Percentiles rank a stretch among this genome's conserved stretches.
Conservation (phyloP, 30 jellyfish, hydroid and myxozoan genomes). For the Hydra vulgaris region DNA sequence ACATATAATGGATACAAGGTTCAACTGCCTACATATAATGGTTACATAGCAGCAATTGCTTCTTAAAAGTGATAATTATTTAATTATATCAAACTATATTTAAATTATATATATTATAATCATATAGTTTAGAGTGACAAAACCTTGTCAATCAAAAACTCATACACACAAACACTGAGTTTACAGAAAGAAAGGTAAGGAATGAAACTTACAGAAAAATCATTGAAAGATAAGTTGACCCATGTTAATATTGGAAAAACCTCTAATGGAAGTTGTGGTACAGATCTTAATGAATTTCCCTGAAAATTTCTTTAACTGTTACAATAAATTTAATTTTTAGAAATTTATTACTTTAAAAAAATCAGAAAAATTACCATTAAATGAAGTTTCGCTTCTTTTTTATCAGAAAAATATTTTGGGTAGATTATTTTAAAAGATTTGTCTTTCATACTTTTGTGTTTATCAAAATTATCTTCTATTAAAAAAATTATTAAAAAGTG, state of each 20-base stretch:
- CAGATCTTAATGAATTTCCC: neutral
- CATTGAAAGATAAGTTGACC: neutral
- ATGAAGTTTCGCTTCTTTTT: neutral
- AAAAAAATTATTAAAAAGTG: neutral
- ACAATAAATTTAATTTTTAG: neutral
- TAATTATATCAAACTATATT: too few species aligned
- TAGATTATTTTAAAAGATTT: neutral
- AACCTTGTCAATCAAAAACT: too few species aligned
- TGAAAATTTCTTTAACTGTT: too few species aligned
- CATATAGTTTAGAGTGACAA: too few species aligned
- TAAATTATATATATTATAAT: too few species aligned
- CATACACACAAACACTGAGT: too few species aligned
- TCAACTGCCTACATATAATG: too few species aligned
- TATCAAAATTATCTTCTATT: neutral
- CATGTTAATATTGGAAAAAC: neutral
- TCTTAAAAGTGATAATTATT: too few species aligned
- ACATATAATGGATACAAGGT: too few species aligned
- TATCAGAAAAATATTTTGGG: neutral
- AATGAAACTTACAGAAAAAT: neutral
- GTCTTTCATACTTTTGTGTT: neutral
- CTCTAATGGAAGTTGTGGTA: neutral
- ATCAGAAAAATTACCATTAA: neutral
- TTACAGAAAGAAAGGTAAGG: too few species aligned
- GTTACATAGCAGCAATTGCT: too few species aligned
- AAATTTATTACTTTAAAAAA: neutral